Conservation (phyloP, 1,140 invertebrate genomes). For the Drosophila quadrilineata region DNA sequence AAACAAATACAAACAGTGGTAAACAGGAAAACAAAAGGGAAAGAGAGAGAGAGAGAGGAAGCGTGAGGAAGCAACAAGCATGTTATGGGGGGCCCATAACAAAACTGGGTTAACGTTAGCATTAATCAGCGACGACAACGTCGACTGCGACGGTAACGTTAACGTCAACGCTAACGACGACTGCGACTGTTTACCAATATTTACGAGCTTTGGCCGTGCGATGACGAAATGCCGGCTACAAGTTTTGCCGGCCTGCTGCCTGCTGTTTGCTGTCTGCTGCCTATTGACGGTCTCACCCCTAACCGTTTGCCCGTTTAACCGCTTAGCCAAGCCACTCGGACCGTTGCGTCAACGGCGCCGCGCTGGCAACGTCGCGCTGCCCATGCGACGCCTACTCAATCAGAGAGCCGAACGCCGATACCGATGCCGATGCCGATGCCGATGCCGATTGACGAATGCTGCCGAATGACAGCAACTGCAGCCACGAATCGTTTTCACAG, state of each 20-base stretch:
- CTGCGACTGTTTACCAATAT: conserved; percentile 17
- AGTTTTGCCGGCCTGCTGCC: no score
- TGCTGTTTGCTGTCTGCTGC: no score
- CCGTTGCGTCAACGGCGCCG: background rate
- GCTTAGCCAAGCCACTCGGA: conserved; percentile 5
- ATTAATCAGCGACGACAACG: conserved; percentile 3
- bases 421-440: no score
- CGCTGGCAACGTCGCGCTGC: conserved; percentile 14
- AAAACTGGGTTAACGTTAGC: conserved; percentile 27
- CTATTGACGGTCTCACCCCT: conserved; percentile 35
- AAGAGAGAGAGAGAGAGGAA: background rate
- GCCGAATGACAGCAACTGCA: no score
- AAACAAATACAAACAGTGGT: conserved; percentile 30
- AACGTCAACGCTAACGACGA: background rate
- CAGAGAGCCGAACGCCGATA: background rate
- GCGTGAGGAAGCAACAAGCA: conserved; percentile 32
- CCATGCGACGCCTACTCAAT: conserved; percentile 23
- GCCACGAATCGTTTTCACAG: no score
- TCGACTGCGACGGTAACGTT: conserved; percentile 15
- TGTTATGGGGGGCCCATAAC: background rate
- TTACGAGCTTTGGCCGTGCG: conserved; percentile 33
- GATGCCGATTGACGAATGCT: no score
- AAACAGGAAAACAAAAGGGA: background rate
- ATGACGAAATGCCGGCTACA: conserved; percentile 55
- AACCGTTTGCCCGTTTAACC: background rate